phyloP scores from a whole-genome alignment of 2,113 vertebrate species.

The Tachysurus fulvidraco region DNA sequence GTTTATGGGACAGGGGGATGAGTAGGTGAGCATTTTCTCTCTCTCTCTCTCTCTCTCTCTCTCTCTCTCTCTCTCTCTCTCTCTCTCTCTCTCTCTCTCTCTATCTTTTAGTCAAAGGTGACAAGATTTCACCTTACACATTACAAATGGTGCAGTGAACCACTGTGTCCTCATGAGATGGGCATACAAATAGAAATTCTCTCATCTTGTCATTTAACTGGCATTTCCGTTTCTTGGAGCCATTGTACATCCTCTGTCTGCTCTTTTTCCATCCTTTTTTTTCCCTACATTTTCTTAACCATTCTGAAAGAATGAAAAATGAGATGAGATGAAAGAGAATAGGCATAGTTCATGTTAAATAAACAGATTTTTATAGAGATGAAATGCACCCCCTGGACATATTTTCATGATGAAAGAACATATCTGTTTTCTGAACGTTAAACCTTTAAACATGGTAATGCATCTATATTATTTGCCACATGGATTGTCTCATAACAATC shows the following conservation, averaged over 20 bases:
- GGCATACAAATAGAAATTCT: not conserved
- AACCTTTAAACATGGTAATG: too few species aligned
- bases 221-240: not conserved
- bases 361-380: not conserved
- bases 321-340: not conserved
- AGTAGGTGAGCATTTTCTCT: not conserved
- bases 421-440: too few species aligned
- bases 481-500: too few species aligned
- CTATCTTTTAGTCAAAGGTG: not conserved
- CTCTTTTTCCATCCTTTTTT: not conserved
- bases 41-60: not conserved
- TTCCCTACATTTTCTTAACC: not conserved
- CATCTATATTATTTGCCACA: too few species aligned
- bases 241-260: not conserved
- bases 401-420: too few species aligned
- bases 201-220: not conserved
- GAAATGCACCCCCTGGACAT: too few species aligned
- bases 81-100: not conserved
- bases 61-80: not conserved
- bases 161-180: not conserved
- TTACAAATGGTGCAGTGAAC: not conserved
- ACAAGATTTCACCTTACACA: not conserved
- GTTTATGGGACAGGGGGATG: not conserved
- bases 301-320: not conserved
- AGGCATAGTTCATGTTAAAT: not conserved